Evolutionary conservation across 2,113 vertebrate genomes (phyloP), one percentile per base, ranked within the genome.

Genomic region (Calonectris borealis): DNA sequence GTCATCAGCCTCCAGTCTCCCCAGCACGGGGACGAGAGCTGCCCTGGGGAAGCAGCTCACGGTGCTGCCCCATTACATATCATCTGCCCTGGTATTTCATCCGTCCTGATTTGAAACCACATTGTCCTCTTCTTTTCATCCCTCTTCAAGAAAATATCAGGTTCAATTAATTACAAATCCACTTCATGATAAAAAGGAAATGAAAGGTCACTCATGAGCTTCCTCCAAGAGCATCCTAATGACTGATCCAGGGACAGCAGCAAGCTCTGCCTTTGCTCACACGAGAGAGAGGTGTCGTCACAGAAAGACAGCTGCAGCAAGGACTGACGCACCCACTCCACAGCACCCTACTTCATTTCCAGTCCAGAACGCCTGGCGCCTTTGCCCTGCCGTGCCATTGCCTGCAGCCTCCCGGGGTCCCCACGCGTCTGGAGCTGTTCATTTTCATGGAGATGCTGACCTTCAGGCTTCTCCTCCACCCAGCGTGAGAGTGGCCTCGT

Each of bases 351-450:
- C 8, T 31, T 16, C 54, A 42, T 42, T 29, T 25, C 36, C 61
- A 14, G 10, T 16, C 64, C 4, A 3, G 49, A 49, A n/a, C 1
- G 1, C 49, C 5, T 19, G 19, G 42, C 1, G 24, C n/a, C 7
- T 15, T 34, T 11, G 38, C n/a, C n/a, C 44, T 42, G 26, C 44
- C 24, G 12, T 17, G 42, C 44, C 44, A 7, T 34, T 22, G 52
- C 42, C 44, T 24, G 38, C 20, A 51, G 17, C 40, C 72, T 32
- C 38, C 27, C 1, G 8, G 62, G 49, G 6, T 12, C 11, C 64
- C 32, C 57, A 10, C 4, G 0, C 3, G 2, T 4, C 57, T 26
- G 78, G 36, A 46, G 24, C 29, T 32, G 16, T 11, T 46, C 18
- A 2, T 65, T 66, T 60, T 7, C 65, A 48, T 1, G 15, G 34